phyloP scores from a whole-genome alignment of 1,140 invertebrate genomes.

The Magallana angulata region DNA sequence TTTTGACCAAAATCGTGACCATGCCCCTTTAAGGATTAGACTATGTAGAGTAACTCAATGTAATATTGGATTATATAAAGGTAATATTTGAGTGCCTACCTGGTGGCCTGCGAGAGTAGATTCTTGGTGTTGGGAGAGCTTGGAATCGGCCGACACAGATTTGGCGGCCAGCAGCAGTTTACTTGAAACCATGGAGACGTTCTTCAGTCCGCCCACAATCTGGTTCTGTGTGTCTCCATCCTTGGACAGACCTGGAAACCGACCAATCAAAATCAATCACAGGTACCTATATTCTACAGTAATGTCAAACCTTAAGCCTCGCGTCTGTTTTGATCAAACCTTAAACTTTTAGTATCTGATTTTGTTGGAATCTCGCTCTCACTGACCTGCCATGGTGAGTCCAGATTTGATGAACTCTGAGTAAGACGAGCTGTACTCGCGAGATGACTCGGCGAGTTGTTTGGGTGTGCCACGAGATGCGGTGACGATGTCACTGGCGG shows the following conservation, averaged over 20 bases:
- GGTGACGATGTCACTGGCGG: slow-evolving; percentile 88
- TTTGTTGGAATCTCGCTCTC: not conserved
- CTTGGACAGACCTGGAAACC: slow-evolving; percentile 64
- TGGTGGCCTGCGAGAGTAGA: slow-evolving; percentile 90
- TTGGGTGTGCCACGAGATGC: slow-evolving; percentile 84
- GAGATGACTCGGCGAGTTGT: slow-evolving; percentile 87
- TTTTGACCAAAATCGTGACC: no score
- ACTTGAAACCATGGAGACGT: slow-evolving; percentile 92
- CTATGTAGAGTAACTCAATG: no score
- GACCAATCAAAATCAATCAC: not conserved
- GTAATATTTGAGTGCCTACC: slow-evolving; percentile 76
- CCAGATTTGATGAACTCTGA: slow-evolving; percentile 83
- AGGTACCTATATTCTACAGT: no score
- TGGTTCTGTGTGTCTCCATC: slow-evolving; percentile 75
- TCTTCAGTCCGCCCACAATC: slow-evolving; percentile 92
- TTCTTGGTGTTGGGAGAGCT: slow-evolving; percentile 94
- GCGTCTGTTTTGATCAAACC: no score
- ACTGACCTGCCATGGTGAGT: slow-evolving; percentile 68
- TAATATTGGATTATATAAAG: no score
- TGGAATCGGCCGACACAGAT: slow-evolving; percentile 91
- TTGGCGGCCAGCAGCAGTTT: slow-evolving; percentile 93
- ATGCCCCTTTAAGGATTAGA: no score
- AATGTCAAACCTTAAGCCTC: no score
- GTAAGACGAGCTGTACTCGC: slow-evolving; percentile 88
- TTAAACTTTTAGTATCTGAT: no score